These are phyloP conservation scores for Lepus timidus DNA, from an alignment of 2,113 vertebrate species.

Conservation along the genomic window DNA sequence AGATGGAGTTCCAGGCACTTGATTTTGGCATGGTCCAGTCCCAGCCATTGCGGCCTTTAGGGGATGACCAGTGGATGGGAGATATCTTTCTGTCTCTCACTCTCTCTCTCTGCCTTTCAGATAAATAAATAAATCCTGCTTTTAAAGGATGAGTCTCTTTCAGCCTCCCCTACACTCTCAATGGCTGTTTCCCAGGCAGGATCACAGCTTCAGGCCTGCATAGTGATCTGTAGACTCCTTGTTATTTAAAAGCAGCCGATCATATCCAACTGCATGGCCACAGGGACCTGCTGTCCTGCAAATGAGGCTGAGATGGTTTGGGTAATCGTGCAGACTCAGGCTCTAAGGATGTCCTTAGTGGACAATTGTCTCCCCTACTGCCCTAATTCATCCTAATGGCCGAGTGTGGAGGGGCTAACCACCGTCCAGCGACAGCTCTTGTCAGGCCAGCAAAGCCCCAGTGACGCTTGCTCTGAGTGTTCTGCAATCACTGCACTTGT, in stretches of 20 bases:
- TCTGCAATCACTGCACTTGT: slow-evolving; percentile 39
- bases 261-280: background rate
- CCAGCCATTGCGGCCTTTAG: no score
- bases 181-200: background rate
- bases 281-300: background rate
- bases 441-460: background rate
- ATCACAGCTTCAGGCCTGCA: background rate
- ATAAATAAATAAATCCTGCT: no score
- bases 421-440: background rate
- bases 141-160: background rate
- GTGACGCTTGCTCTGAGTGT: background rate
- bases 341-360: background rate
- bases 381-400: slow-evolving; percentile 31
- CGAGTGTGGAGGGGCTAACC: background rate
- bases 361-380: background rate
- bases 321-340: background rate
- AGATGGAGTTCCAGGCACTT: no score
- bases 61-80: no score
- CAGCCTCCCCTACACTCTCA: background rate
- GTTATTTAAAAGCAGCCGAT: slow-evolving; percentile 9
- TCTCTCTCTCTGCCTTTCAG: no score
- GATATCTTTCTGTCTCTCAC: no score
- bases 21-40: no score
- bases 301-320: slow-evolving; percentile 26
- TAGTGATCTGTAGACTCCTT: background rate